Evolutionary conservation across 1,140 invertebrate species (phyloP).

Genomic region (Calycopis cecrops): DNA sequence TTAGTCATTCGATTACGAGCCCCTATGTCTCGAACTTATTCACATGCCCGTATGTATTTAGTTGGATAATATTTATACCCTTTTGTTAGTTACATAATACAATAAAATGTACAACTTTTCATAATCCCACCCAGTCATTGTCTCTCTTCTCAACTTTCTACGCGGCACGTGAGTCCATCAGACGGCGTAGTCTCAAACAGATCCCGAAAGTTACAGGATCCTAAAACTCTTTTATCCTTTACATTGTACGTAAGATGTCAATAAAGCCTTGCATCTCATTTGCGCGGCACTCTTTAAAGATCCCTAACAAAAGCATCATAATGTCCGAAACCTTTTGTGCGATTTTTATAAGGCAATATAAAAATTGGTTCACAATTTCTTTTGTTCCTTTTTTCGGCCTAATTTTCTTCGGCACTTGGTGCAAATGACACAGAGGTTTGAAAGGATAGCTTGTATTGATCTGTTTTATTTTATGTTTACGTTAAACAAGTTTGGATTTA

Average conservation of each 20-base stretch:
- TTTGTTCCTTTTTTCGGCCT: neutral
- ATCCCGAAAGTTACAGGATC: neutral
- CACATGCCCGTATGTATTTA: no score
- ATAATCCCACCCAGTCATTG: neutral
- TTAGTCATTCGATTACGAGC: no score
- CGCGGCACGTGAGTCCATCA: neutral
- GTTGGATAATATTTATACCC: no score
- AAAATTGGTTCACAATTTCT: conserved; percentile 7
- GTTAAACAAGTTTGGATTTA: neutral
- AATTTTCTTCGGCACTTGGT: neutral
- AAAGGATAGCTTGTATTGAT: conserved; percentile 7
- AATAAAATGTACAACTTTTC: neutral
- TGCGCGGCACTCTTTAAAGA: neutral
- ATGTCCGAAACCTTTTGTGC: neutral
- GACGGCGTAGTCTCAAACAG: neutral
- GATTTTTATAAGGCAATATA: neutral
- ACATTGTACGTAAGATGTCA: neutral
- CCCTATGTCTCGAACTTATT: no score
- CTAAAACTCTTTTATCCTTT: neutral
- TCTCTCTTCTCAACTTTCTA: neutral
- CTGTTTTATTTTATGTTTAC: conserved; percentile 5
- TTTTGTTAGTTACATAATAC: no score
- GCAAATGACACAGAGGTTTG: neutral
- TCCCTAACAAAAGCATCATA: neutral
- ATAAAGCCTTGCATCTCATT: conserved; percentile 7